phyloP scores from a whole-genome alignment of 2,888 invertebrate genomes.

The Drosophila melanosoma region DNA sequence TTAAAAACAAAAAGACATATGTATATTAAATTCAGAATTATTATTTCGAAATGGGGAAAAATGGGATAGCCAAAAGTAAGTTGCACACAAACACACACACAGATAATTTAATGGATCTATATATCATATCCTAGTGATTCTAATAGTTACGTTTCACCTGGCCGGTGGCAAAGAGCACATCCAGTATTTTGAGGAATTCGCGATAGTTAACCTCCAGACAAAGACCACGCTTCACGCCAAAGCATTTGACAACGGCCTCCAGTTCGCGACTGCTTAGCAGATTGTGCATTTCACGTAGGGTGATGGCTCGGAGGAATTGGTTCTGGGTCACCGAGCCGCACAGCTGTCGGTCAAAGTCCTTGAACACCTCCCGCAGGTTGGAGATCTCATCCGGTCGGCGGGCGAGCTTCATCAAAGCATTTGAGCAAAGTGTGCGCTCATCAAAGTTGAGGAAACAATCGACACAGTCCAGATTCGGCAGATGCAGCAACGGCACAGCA shows the following conservation, averaged over 20 bases:
- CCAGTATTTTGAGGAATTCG: constrained; percentile 88
- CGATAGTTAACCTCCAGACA: constrained; percentile 89
- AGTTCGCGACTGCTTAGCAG: constrained; percentile 89
- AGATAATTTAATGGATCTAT: constrained; percentile 34
- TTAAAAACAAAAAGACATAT: constrained; percentile 32
- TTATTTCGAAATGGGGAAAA: constrained; percentile 23
- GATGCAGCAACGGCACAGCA: constrained; percentile 89
- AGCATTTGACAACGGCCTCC: constrained; percentile 90
- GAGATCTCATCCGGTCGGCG: constrained; percentile 88
- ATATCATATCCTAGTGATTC: neutral
- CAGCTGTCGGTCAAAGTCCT: constrained; percentile 89
- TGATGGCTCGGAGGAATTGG: constrained; percentile 88
- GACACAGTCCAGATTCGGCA: constrained; percentile 88
- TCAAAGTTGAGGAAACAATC: constrained; percentile 90
- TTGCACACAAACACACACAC: constrained; percentile 22
- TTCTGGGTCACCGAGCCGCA: constrained; percentile 89
- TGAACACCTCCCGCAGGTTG: constrained; percentile 89
- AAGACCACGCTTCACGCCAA: constrained; percentile 88
- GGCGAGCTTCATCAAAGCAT: constrained; percentile 89
- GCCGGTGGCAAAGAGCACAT: constrained; percentile 87
- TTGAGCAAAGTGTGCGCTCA: constrained; percentile 88
- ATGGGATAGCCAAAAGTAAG: constrained; percentile 12
- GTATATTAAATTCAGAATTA: neutral
- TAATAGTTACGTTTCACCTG: constrained; percentile 83
- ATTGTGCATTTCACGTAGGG: constrained; percentile 88